phyloP scores from a whole-genome alignment of 2,888 invertebrate genomes.

The Rhynchonema sp. region DNA sequence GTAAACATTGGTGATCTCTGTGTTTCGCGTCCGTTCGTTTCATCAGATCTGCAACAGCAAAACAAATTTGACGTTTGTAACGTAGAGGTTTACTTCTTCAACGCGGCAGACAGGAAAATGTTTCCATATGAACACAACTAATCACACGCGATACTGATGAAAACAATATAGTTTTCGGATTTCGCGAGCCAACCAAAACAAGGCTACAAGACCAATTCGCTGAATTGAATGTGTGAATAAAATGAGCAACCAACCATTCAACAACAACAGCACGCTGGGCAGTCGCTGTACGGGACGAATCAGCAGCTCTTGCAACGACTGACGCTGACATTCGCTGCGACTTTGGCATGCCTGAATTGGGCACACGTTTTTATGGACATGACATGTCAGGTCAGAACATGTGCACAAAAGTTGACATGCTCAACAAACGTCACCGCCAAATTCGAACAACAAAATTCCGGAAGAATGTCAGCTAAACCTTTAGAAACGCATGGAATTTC shows the following conservation, averaged over 20 bases:
- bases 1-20: conserved; percentile 61
- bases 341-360: conserved; percentile 30
- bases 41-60: conserved; percentile 48
- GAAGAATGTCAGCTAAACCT: conserved; percentile 54
- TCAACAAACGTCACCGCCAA: too few relatives aligned
- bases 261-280: conserved; percentile 78
- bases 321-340: conserved; percentile 82
- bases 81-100: not conserved
- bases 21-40: conserved; percentile 71
- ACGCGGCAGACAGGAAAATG: too few relatives aligned
- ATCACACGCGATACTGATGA: too few relatives aligned
- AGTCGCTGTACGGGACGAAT: conserved; percentile 92
- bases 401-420: too few relatives aligned
- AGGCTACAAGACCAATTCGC: too few relatives aligned
- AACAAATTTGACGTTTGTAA: not conserved
- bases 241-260: conserved; percentile 56
- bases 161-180: too few relatives aligned
- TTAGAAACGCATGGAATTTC: conserved; percentile 90
- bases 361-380: not conserved
- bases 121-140: not conserved
- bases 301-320: conserved; percentile 79
- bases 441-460: too few relatives aligned
- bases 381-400: too few relatives aligned
- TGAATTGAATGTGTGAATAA: too few relatives aligned
- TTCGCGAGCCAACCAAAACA: too few relatives aligned